These are phyloP conservation scores for Pollenia amentaria DNA, from an alignment of 2,888 invertebrate species.

Conservation along the genomic window DNA sequence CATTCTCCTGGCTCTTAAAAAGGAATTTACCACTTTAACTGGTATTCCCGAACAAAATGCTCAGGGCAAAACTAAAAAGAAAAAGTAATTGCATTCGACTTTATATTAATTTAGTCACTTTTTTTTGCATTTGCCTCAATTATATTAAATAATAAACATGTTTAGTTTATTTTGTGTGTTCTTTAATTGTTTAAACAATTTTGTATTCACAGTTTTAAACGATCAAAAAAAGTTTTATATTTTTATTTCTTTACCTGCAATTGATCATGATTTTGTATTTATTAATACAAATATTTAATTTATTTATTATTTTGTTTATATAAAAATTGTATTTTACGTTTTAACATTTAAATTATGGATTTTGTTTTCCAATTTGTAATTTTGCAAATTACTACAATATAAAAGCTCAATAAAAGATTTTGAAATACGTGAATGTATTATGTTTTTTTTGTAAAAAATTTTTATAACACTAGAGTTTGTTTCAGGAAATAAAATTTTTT, in stretches of 20 bases:
- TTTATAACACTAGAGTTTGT: too few relatives aligned
- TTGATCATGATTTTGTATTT: conserved; percentile 41
- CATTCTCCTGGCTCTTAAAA: conserved; percentile 89
- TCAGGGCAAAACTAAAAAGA: conserved; percentile 82
- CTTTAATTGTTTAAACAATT: neutral
- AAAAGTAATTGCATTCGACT: conserved; percentile 78
- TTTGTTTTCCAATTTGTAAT: neutral
- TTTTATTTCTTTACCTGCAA: conserved; percentile 13
- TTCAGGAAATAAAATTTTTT: too few relatives aligned
- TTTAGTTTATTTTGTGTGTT: neutral
- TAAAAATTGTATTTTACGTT: neutral
- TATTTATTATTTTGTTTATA: conserved; percentile 20
- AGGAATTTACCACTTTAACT: conserved; percentile 85
- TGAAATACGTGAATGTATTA: neutral
- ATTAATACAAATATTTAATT: conserved; percentile 29
- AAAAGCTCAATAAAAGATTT: conserved; percentile 33
- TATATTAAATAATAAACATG: conserved; percentile 1
- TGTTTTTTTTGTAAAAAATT: too few relatives aligned
- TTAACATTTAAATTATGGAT: neutral
- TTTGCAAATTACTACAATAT: neutral
- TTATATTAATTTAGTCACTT: conserved; percentile 18
- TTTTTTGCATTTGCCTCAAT: conserved; percentile 28
- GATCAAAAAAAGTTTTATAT: conserved; percentile 8
- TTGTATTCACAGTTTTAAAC: conserved; percentile 25
- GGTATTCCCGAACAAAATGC: conserved; percentile 77